A percentile compares a stretch with the other conserved stretches of the same genome.
Evolutionary conservation across 2,888 invertebrate genomes (phyloP).

Genomic region (Homarus gammarus): DNA sequence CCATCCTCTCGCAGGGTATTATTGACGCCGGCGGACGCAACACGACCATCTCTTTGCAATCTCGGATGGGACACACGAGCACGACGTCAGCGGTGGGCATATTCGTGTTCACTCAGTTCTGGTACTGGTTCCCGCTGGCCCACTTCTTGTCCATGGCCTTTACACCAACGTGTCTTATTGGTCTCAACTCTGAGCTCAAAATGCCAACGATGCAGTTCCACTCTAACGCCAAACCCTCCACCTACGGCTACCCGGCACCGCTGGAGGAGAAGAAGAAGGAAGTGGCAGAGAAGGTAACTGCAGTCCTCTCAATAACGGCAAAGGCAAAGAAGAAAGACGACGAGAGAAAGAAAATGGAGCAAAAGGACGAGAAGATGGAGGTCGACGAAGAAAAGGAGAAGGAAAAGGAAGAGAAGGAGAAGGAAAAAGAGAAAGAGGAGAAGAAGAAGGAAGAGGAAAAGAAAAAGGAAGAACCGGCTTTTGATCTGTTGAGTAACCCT

Average conservation of each 20-base stretch:
- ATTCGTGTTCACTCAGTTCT: slow-evolving; percentile 98
- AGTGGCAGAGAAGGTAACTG: slow-evolving; percentile 98
- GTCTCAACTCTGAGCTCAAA: slow-evolving; percentile 85
- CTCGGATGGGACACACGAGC: slow-evolving; percentile 97
- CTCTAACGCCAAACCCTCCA: slow-evolving; percentile 95
- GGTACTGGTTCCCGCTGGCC: slow-evolving; percentile 99
- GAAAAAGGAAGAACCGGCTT: slow-evolving; percentile 89
- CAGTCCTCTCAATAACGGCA: slow-evolving; percentile 97
- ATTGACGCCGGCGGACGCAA: slow-evolving; percentile 90
- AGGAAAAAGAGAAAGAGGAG: slow-evolving; percentile 82
- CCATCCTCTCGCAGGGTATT: slow-evolving; percentile 93
- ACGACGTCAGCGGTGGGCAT: slow-evolving; percentile 98
- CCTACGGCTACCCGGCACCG: slow-evolving; percentile 97
- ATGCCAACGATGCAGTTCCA: slow-evolving; percentile 95
- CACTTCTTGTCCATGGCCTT: slow-evolving; percentile 97
- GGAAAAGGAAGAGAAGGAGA: slow-evolving; percentile 87
- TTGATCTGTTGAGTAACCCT: slow-evolving; percentile 95
- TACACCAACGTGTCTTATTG: slow-evolving; percentile 96
- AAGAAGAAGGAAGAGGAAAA: slow-evolving; percentile 80
- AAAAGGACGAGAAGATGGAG: slow-evolving; percentile 89
- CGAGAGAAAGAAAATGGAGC: slow-evolving; percentile 82
- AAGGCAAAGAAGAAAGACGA: slow-evolving; percentile 92
- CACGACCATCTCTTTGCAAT: slow-evolving; percentile 96
- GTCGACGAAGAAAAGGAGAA: slow-evolving; percentile 80
- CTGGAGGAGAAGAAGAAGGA: slow-evolving; percentile 99